Evolutionary conservation across 2,113 vertebrate genomes (phyloP).

Genomic region (Hystrix cristata): DNA sequence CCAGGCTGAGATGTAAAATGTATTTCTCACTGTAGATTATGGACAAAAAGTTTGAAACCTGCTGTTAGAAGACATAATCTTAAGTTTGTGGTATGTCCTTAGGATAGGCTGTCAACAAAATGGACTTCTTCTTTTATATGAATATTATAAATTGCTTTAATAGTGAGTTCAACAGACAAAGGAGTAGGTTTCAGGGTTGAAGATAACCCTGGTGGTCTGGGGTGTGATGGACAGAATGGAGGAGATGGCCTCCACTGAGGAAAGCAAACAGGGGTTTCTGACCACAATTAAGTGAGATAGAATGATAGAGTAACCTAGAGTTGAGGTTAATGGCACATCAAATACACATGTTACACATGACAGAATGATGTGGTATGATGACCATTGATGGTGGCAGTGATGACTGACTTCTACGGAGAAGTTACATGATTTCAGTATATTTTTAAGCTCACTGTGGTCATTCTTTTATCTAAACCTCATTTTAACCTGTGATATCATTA

Average conservation of each 20-base stretch:
- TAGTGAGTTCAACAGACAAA: neutral
- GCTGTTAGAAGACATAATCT: neutral
- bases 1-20: constrained; percentile 1
- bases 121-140: neutral
- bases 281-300: neutral
- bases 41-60: neutral
- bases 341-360: neutral
- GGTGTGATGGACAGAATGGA: neutral
- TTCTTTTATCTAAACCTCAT: constrained; percentile 46
- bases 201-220: neutral
- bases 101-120: neutral
- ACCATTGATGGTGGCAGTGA: neutral
- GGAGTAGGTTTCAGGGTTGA: neutral
- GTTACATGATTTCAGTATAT: neutral
- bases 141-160: neutral
- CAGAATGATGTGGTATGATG: neutral
- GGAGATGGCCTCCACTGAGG: neutral
- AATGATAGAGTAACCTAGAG: neutral
- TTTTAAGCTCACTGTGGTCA: constrained; percentile 27
- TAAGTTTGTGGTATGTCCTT: neutral
- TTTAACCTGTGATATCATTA: constrained; percentile 1
- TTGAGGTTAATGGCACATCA: neutral
- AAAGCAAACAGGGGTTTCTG: neutral
- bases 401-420: neutral
- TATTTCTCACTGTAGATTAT: neutral